Percentiles rank a stretch among this genome's conserved stretches.
Evolutionary conservation across 1,140 invertebrate species (phyloP).

Genomic region (Stegodyphus dumicola): DNA sequence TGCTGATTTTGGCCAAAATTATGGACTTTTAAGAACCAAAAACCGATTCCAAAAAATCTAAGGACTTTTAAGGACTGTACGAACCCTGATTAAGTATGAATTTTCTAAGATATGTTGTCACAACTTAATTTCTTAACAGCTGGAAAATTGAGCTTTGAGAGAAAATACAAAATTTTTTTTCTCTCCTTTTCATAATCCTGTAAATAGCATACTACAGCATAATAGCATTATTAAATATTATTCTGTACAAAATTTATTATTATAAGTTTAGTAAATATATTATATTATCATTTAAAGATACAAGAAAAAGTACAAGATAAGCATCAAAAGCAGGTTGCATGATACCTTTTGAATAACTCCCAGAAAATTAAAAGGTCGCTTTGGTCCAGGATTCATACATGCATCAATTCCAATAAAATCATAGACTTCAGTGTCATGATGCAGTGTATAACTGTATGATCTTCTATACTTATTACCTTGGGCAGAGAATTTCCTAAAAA

Average conservation of each 20-base stretch:
- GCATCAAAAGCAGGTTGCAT: neutral
- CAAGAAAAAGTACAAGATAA: neutral
- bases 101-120: no score
- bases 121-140: no score
- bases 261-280: neutral
- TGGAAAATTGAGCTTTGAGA: no score
- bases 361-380: slow-evolving; percentile 92
- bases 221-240: neutral
- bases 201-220: neutral
- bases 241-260: neutral
- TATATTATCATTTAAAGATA: neutral
- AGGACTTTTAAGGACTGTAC: no score
- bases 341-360: slow-evolving; percentile 76
- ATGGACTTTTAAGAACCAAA: no score
- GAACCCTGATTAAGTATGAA: no score
- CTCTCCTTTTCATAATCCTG: no score
- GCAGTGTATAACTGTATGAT: slow-evolving; percentile 81
- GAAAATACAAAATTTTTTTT: no score
- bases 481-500: slow-evolving; percentile 79
- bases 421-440: slow-evolving; percentile 72
- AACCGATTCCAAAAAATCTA: no score
- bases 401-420: slow-evolving; percentile 90
- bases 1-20: no score
- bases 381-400: slow-evolving; percentile 85
- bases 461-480: slow-evolving; percentile 78